These are phyloP conservation scores for Pedionomus torquatus DNA, from an alignment of 2,113 vertebrate species.

Conservation along the genomic window DNA sequence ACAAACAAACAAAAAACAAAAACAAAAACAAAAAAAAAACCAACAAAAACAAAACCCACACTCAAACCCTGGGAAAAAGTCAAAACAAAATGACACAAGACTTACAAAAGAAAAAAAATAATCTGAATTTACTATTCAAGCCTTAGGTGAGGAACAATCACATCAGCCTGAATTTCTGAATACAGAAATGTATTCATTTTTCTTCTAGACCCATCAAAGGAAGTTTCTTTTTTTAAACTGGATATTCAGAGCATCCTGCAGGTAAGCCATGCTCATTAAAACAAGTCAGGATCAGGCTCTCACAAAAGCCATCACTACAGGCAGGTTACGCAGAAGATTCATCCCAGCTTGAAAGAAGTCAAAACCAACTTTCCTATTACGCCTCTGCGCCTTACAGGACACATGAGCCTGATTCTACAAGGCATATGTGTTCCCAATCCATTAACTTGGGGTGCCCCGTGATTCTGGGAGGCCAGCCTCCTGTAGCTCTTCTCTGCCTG, in stretches of 20 bases:
- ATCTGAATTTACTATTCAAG: not conserved
- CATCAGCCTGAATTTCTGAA: not conserved
- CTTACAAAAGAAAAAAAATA: not conserved
- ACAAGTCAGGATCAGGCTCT: not conserved
- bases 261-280: not conserved
- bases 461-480: not conserved
- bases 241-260: not conserved
- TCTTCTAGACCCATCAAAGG: not conserved
- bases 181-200: not conserved
- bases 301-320: accelerated
- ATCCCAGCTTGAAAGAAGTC: accelerated
- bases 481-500: not conserved
- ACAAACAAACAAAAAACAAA: not conserved
- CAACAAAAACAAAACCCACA: not conserved
- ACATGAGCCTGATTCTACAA: not conserved
- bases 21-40: not conserved
- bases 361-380: not conserved
- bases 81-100: not conserved
- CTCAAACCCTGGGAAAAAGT: not conserved
- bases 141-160: not conserved
- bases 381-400: accelerated
- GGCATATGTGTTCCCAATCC: accelerated
- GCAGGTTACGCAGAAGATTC: not conserved
- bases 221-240: not conserved
- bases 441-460: accelerated